Evolutionary conservation across 2,113 vertebrate genomes (phyloP).

Genomic region (Vicugna pacos): DNA sequence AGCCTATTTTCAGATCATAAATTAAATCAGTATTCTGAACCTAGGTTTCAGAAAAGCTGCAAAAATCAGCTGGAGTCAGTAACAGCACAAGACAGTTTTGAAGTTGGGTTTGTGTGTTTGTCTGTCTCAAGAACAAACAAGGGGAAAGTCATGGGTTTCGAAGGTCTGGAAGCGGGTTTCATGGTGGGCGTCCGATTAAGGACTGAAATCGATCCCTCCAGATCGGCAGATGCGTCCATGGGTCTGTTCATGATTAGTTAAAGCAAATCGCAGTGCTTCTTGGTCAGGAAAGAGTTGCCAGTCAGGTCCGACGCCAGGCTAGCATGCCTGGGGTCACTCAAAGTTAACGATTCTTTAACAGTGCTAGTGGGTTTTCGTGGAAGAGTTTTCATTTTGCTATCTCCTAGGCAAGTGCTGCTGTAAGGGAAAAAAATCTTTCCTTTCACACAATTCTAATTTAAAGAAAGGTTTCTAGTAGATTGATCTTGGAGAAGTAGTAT

Average conservation of each 20-base stretch:
- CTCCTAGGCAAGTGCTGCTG: not conserved
- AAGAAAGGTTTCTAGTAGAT: constrained; percentile 50
- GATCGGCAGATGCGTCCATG: accelerated
- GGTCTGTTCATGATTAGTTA: not conserved
- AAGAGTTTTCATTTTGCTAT: constrained; percentile 39
- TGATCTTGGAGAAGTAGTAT: constrained; percentile 57
- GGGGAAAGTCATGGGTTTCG: not conserved
- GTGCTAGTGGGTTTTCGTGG: not conserved
- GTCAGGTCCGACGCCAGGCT: not conserved
- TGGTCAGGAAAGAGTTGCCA: not conserved
- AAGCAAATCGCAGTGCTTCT: not conserved
- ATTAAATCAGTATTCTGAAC: not conserved
- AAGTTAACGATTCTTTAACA: not conserved
- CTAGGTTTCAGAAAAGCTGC: not conserved
- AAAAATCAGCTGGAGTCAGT: not conserved
- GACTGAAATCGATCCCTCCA: not conserved
- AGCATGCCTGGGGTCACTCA: not conserved
- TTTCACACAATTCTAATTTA: constrained; percentile 56
- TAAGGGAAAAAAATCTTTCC: not conserved
- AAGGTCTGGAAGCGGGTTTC: not conserved
- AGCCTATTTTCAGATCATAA: not conserved
- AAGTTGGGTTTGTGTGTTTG: not conserved
- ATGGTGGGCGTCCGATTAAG: not conserved
- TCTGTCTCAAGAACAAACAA: not conserved
- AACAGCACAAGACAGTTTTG: not conserved